Evolutionary conservation across 2,888 invertebrate genomes (phyloP), one percentile per base, ranked within the genome.

Genomic region (Tinea pellionella): DNA sequence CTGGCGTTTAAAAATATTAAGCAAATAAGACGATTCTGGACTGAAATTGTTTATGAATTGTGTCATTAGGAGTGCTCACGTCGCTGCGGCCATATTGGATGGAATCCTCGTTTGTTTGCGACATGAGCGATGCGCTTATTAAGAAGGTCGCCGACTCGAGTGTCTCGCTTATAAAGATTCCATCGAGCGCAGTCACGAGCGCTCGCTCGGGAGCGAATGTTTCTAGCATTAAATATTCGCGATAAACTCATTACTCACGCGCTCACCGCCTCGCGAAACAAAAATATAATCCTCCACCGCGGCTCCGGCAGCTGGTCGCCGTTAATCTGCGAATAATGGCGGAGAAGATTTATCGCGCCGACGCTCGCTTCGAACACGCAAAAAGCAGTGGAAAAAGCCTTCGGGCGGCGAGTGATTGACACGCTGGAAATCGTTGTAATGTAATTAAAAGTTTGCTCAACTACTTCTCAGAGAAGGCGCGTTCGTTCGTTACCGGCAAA

Each of bases 361-460:
- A 29, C 47, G 24, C 59, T 6, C 24, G 24, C 59, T 42, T 18
- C 18, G 56, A 55, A 42, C 18, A 32, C 60, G 65, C 66, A 68
- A 72, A 73, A 73, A 69, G 65, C 67, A 62, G 65, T 62, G 61
- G 65, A 62, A 67, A 67, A 64, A 62, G 51, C 63, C 32, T 32
- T 32, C 57, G 32, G 13, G 32, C 59, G 59, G 47, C 65, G 51
- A 43, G 62, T 70, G 78, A 78, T 79, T 76, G 78, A 78, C 74
- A 70, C 63, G 61, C 24, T 64, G 66, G 67, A 67, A 67, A 69
- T 75, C 68, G 66, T 61, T 69, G 67, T 63, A 24, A 62, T 61
- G 65, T 78, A 83, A 85, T 85, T 85, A 86, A 85, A 86, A 86
- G 72, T 84, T 82, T 66, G 65, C 63, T 63, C 60, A 71, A 73